Base-by-base conservation (phyloP, 2,888 invertebrate species). In the Aphidoletes aphidimyza region DNA sequence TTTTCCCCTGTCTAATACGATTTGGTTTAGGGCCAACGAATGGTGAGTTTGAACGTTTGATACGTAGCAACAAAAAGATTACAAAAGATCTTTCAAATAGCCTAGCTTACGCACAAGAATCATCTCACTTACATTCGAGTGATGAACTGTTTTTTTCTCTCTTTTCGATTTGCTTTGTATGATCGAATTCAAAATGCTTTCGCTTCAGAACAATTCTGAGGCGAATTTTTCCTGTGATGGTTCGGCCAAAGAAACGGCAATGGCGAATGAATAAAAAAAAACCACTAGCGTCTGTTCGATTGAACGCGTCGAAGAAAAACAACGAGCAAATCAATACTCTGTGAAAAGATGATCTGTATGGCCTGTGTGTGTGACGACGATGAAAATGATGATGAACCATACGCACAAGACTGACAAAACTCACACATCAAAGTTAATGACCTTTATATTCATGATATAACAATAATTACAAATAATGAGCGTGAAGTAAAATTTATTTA, bases 381-480 rank as follows among this genome's bases (percentile, higher is more conserved):
- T n/a, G n/a, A n/a, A n/a, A n/a, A n/a, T n/a, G n/a, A n/a, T n/a
- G n/a, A n/a, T n/a, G n/a, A n/a, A 54, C 69, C 8, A 30, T 30
- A 1, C 26, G 17, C 2, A 47, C 47, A 47, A 47, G 2, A 3
- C 19, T 11, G 39, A 39, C 17, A 81, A 81, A 81, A 81, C 39
- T 37, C 36, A 81, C 69, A 81, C n/a, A 81, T 81, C 37, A 81
- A 69, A 37, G 81, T 81, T 81, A 81, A 81, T 81, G 37, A 81
- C 39, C 37, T 36, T 78, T 36, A 36, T 78, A 78, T 34, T 36
- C 78, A 78, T 78, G 78, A 78, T 78, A 78, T 81, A 81, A 81
- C 81, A 81, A 81, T 37, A 81, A 81, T 81, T 37, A n/a, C 22
- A 37, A 81, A 81, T 36, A 81, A 81, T 36, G 37, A 81, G 37